Conservation (phyloP, 2,113 vertebrate species). For the Nothocercus julius region DNA sequence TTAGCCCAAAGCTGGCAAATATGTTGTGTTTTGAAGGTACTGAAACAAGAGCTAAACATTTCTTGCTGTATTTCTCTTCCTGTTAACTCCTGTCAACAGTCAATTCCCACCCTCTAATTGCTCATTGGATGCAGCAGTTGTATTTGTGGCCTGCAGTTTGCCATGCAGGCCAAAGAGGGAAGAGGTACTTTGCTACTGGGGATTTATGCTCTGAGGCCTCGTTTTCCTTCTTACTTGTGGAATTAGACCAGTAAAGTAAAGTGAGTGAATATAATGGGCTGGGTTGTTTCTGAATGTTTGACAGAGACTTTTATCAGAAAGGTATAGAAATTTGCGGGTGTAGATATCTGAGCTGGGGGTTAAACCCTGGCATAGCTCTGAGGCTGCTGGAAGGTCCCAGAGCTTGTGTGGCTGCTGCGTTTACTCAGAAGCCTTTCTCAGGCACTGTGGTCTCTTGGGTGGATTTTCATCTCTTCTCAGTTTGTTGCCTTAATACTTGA, state of each 20-base stretch:
- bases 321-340: not conserved
- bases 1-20: not conserved
- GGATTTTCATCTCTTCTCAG: slow-evolving; percentile 33
- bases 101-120: not conserved
- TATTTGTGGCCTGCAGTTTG: not conserved
- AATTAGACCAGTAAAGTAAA: not conserved
- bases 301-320: not conserved
- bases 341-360: not conserved
- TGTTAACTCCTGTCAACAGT: not conserved
- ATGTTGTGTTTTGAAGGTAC: not conserved
- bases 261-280: not conserved
- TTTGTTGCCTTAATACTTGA: slow-evolving; percentile 38
- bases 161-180: not conserved
- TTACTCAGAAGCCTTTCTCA: not conserved
- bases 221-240: not conserved
- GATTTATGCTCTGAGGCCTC: not conserved
- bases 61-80: not conserved
- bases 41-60: not conserved
- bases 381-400: not conserved
- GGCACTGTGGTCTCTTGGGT: not conserved
- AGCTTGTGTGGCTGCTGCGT: not conserved
- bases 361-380: slow-evolving; percentile 3
- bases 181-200: not conserved
- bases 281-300: not conserved
- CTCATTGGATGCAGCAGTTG: not conserved